A percentile compares a stretch with the other conserved stretches of the same genome.
Evolutionary conservation across 2,113 vertebrate species (phyloP).

Genomic region (Pica pica): DNA sequence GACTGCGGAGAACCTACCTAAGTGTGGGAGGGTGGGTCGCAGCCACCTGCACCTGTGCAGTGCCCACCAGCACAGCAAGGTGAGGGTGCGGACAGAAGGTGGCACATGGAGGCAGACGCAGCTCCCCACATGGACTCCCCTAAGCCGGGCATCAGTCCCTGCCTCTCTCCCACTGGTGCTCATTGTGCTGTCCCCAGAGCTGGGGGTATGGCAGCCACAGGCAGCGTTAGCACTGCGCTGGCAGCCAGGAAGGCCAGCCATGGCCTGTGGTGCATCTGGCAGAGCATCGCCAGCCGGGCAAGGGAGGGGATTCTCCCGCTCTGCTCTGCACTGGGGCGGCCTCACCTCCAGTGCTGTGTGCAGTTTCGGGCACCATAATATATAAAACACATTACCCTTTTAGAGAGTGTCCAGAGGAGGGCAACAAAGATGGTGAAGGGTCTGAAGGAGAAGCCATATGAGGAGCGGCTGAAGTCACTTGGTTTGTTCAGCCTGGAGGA

Average conservation of each 20-base stretch:
- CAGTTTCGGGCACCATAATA: background rate
- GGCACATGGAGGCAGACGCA: background rate
- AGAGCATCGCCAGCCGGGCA: accelerated
- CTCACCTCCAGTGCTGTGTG: accelerated
- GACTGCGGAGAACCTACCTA: too few species aligned
- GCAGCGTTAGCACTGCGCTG: background rate
- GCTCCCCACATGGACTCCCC: background rate
- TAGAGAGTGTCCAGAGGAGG: background rate
- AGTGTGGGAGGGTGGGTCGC: too few species aligned
- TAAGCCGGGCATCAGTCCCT: background rate
- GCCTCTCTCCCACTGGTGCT: background rate
- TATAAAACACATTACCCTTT: background rate
- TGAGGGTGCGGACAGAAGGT: accelerated
- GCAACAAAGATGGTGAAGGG: background rate
- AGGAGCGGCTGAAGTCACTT: background rate
- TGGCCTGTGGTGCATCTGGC: background rate
- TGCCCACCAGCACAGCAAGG: background rate
- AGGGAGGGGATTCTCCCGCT: accelerated
- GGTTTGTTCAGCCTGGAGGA: too few species aligned
- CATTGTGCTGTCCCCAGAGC: background rate
- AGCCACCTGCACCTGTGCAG: accelerated
- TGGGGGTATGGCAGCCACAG: accelerated
- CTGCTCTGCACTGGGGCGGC: background rate
- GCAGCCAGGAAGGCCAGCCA: accelerated
- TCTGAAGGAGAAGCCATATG: background rate